These are phyloP conservation scores for Chamaetylas fuelleborni DNA, from an alignment of 2,113 vertebrate genomes.

Conservation along the genomic window DNA sequence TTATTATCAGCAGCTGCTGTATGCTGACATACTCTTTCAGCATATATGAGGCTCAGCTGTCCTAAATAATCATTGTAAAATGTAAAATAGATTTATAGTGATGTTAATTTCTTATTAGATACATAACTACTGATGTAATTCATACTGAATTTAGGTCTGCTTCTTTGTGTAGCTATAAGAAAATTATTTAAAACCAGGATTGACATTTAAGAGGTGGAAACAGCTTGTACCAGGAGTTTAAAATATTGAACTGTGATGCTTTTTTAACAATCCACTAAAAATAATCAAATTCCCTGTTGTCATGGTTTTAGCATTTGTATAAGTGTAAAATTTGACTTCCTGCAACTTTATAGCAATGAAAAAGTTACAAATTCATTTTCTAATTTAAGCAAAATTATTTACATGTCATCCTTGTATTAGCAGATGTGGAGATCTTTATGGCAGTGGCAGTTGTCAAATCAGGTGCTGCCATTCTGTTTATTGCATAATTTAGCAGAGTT, in stretches of 20 bases:
- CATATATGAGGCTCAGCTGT: conserved; percentile 71
- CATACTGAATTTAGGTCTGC: neutral
- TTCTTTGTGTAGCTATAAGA: conserved; percentile 27
- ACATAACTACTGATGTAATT: conserved; percentile 58
- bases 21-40: conserved; percentile 49
- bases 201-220: neutral
- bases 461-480: neutral
- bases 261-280: neutral
- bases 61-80: conserved; percentile 64
- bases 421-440: neutral
- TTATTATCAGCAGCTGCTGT: conserved; percentile 70
- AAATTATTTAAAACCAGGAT: neutral
- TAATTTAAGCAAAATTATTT: neutral
- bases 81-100: conserved; percentile 61
- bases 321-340: neutral
- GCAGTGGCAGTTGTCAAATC: neutral
- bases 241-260: neutral
- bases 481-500: neutral
- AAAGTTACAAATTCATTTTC: neutral
- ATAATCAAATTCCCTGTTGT: neutral
- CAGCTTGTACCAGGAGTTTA: neutral
- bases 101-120: conserved; percentile 65
- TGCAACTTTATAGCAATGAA: neutral
- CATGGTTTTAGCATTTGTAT: neutral
- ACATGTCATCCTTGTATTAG: neutral